Conservation (phyloP, 2,113 vertebrate genomes). For the Sander vitreus region DNA sequence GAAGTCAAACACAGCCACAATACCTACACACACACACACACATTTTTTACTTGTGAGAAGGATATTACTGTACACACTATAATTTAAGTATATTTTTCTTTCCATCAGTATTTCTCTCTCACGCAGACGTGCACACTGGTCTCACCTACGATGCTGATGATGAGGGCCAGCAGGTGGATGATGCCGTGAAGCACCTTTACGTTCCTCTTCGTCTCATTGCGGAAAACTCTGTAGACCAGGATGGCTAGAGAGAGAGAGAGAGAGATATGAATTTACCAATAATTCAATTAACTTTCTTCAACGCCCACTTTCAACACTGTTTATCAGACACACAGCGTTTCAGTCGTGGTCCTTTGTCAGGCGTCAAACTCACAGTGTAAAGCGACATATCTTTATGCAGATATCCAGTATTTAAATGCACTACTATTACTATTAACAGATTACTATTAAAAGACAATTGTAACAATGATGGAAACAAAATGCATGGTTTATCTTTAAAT, state of each 20-base stretch:
- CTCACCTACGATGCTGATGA: constrained; percentile 86
- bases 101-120: too few relatives aligned
- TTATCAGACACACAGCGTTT: not conserved
- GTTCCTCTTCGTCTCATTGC: constrained; percentile 87
- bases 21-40: constrained; percentile 68
- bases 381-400: too few relatives aligned
- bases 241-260: constrained; percentile 82
- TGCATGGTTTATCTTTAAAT: not conserved
- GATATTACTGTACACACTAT: too few relatives aligned
- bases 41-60: too few relatives aligned
- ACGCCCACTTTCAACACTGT: not conserved
- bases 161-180: constrained; percentile 88
- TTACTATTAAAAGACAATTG: not conserved
- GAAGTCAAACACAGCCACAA: constrained; percentile 90
- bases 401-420: not conserved
- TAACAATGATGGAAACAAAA: not conserved
- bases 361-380: too few relatives aligned
- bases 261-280: not conserved
- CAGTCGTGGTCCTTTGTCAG: not conserved
- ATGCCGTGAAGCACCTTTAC: constrained; percentile 89
- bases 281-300: not conserved
- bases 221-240: constrained; percentile 92
- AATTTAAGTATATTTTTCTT: too few relatives aligned
- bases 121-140: too few relatives aligned
- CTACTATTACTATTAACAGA: too few relatives aligned